A percentile compares a stretch with the other conserved stretches of the same genome.
These are phyloP conservation scores for Cataglyphis livida DNA, from an alignment of 2,888 invertebrate species.

Conservation along the genomic window DNA sequence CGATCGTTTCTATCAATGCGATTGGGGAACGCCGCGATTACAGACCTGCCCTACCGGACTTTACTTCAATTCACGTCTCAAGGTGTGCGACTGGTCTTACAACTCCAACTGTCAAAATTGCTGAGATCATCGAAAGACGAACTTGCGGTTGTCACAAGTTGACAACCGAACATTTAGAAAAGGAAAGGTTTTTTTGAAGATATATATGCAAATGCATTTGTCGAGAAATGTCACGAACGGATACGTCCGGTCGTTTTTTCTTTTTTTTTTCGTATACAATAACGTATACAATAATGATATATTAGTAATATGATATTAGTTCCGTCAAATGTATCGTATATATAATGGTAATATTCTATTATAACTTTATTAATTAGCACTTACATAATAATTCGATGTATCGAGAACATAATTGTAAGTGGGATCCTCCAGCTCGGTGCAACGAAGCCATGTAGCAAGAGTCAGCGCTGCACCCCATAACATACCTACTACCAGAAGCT, in stretches of 20 bases:
- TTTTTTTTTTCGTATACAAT: neutral
- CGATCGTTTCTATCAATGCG: slow-evolving; percentile 27
- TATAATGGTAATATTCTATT: neutral
- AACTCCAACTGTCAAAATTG: slow-evolving; percentile 30
- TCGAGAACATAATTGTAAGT: slow-evolving; percentile 96
- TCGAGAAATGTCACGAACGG: neutral
- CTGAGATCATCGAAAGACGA: neutral
- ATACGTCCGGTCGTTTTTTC: neutral
- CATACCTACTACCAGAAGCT: slow-evolving; percentile 93
- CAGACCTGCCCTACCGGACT: slow-evolving; percentile 5
- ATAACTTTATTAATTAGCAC: slow-evolving; percentile 69
- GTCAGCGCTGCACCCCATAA: slow-evolving; percentile 95
- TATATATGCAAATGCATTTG: neutral
- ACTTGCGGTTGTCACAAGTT: neutral
- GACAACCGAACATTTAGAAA: neutral
- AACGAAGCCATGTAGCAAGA: slow-evolving; percentile 95
- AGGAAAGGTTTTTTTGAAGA: neutral
- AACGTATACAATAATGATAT: neutral
- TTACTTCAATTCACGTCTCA: slow-evolving; percentile 19
- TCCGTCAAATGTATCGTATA: neutral
- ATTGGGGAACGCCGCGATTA: slow-evolving; percentile 12
- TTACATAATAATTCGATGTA: slow-evolving; percentile 93
- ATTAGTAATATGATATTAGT: neutral
- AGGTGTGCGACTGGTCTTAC: slow-evolving; percentile 26
- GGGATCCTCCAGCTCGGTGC: slow-evolving; percentile 95